Evolutionary conservation across 2,797 vertebrate genomes (phyloP).

Genomic region (Cyprinella venusta): DNA sequence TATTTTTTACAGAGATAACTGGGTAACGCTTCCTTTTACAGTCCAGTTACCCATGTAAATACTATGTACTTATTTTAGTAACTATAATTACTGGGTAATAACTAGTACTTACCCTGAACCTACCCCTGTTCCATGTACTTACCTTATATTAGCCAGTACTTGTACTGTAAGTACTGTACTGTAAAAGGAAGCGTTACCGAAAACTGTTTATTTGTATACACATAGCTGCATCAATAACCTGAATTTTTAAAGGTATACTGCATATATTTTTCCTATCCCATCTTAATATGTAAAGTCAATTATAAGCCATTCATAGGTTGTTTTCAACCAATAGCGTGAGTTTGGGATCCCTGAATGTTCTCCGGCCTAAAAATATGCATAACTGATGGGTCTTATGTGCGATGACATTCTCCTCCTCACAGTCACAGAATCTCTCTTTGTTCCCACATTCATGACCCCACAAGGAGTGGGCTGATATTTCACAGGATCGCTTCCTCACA

Average conservation of each 20-base stretch:
- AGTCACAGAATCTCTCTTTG: slow-evolving; percentile 78
- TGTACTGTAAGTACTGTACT: too few relatives aligned
- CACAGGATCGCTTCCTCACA: slow-evolving; percentile 78
- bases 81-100: too few relatives aligned
- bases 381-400: slow-evolving; percentile 63
- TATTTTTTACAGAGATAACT: too few relatives aligned
- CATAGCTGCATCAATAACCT: not conserved
- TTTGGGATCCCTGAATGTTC: slow-evolving; percentile 26
- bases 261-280: not conserved
- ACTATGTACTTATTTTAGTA: too few relatives aligned
- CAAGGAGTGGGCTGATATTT: slow-evolving; percentile 59
- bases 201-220: too few relatives aligned
- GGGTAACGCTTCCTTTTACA: too few relatives aligned
- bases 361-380: slow-evolving; percentile 36
- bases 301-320: not conserved
- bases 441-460: slow-evolving; percentile 66
- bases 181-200: too few relatives aligned
- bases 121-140: too few relatives aligned
- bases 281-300: not conserved
- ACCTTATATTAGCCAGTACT: too few relatives aligned
- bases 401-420: too few relatives aligned
- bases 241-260: not conserved
- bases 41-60: too few relatives aligned
- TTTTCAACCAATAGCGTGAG: not conserved
- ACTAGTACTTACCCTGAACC: too few relatives aligned